A percentile compares a stretch with the other conserved stretches of the same genome.
These are phyloP conservation scores for Busseola fusca DNA, from an alignment of 2,888 invertebrate genomes.

Conservation along the genomic window DNA sequence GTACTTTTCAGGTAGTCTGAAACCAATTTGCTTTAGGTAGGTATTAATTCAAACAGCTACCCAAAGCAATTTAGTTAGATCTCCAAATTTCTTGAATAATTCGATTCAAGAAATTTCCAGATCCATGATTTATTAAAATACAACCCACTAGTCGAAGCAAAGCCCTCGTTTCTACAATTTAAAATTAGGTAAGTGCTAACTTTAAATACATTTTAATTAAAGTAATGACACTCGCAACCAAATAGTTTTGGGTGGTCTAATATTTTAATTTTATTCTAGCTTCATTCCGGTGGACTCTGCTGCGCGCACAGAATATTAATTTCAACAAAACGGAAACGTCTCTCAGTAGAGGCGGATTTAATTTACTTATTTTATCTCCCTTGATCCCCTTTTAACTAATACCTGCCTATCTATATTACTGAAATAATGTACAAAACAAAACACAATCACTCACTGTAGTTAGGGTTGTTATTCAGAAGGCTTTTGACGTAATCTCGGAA, in stretches of 20 bases:
- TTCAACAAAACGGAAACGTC: slow-evolving; percentile 20
- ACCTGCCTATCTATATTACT: background rate
- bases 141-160: background rate
- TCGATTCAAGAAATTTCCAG: background rate
- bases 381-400: slow-evolving; percentile 15
- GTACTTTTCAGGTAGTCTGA: background rate
- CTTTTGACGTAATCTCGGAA: slow-evolving; percentile 84
- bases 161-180: background rate
- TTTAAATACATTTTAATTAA: slow-evolving; percentile 26
- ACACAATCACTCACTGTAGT: slow-evolving; percentile 83
- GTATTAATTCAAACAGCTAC: too few species aligned
- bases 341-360: slow-evolving; percentile 20
- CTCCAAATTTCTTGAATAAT: background rate
- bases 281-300: slow-evolving; percentile 4
- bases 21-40: too few species aligned
- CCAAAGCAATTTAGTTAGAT: too few species aligned
- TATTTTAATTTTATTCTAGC: slow-evolving; percentile 33
- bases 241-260: slow-evolving; percentile 28
- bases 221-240: slow-evolving; percentile 13
- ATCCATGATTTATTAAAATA: background rate
- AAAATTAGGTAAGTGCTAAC: background rate
- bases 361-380: slow-evolving; percentile 19
- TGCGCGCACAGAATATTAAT: slow-evolving; percentile 36
- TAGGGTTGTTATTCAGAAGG: slow-evolving; percentile 84
- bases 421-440: slow-evolving; percentile 4